Conservation (phyloP, 2,113 vertebrate species). For the Grammomys surdaster region DNA sequence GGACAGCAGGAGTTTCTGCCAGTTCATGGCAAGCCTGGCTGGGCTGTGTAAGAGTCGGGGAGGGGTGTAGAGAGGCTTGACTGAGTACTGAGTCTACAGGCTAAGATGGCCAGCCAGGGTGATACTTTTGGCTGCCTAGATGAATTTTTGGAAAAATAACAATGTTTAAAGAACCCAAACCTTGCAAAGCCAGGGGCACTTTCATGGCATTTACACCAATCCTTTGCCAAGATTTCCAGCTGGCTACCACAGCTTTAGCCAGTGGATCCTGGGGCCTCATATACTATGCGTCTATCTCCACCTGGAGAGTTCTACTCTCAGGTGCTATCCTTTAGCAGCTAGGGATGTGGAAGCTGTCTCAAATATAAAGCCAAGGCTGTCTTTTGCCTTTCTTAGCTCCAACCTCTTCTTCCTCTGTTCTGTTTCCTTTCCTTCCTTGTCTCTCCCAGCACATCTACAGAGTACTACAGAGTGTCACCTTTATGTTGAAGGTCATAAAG, state of each 20-base stretch:
- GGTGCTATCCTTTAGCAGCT: background rate
- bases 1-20: background rate
- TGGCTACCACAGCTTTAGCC: conserved; percentile 6
- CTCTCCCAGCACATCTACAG: background rate
- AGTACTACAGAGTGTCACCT: background rate
- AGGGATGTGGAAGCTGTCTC: background rate
- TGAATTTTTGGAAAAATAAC: conserved; percentile 71
- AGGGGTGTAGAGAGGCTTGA: background rate
- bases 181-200: conserved; percentile 56
- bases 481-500: background rate
- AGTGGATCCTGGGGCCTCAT: background rate
- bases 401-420: background rate
- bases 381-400: background rate
- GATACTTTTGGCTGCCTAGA: conserved; percentile 74
- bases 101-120: conserved; percentile 57
- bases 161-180: conserved; percentile 73
- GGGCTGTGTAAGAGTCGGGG: background rate
- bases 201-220: conserved; percentile 17
- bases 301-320: background rate
- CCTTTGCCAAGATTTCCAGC: conserved; percentile 33
- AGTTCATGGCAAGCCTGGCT: background rate
- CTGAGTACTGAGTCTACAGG: conserved; percentile 44
- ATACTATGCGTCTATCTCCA: background rate
- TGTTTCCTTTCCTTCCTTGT: background rate
- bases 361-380: background rate